phyloP scores from a whole-genome alignment of 2,797 vertebrate genomes.

The Phoeniculus purpureus region DNA sequence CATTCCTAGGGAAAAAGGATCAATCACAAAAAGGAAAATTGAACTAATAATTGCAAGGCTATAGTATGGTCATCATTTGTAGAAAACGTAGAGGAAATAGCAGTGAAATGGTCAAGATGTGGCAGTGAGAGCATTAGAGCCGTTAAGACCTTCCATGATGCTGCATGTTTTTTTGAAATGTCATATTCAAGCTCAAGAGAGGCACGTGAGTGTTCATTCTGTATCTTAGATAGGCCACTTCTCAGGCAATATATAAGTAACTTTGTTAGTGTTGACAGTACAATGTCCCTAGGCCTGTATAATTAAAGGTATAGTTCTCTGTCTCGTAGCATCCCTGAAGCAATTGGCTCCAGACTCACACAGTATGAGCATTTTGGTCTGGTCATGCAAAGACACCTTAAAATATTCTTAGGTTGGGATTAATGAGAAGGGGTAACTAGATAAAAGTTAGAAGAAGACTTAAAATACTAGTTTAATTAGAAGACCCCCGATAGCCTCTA shows the following conservation, averaged over 20 bases:
- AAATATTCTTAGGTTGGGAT: background rate
- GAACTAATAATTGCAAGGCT: background rate
- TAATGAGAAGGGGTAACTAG: background rate
- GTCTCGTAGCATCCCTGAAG: background rate
- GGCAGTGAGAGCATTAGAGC: background rate
- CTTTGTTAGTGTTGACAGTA: background rate
- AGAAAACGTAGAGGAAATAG: conserved; percentile 31
- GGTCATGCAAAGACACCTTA: background rate
- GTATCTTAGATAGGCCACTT: background rate
- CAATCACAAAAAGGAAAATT: conserved; percentile 49
- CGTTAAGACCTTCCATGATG: background rate
- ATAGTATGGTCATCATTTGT: background rate
- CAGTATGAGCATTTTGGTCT: background rate
- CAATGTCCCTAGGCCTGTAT: background rate
- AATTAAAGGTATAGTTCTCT: background rate
- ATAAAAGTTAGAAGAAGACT: background rate
- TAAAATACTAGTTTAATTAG: background rate
- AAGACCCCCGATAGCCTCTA: background rate
- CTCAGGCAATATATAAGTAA: background rate
- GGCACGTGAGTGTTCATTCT: background rate
- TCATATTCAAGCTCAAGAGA: background rate
- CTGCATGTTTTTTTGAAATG: conserved; percentile 17
- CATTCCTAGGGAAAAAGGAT: background rate
- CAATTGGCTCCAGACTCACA: background rate
- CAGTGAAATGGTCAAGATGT: conserved; percentile 49